phyloP scores from a whole-genome alignment of 53 echinoderm and acorn worm genomes.

The Paracentrotus lividus region DNA sequence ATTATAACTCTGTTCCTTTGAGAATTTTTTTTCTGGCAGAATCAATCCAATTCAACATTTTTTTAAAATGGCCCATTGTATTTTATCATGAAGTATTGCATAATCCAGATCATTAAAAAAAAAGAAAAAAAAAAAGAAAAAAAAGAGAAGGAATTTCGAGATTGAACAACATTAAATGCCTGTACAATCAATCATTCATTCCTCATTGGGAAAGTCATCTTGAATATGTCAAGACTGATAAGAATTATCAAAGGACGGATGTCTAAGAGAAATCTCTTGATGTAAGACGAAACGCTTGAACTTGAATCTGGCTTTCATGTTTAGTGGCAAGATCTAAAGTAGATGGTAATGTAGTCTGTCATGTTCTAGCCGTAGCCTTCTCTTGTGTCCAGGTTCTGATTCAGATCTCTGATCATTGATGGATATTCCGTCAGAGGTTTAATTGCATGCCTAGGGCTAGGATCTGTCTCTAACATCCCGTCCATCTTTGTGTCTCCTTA shows the following conservation, averaged over 20 bases:
- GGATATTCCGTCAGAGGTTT: slow-evolving; percentile 51
- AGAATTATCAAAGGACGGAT: background rate
- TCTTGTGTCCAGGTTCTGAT: slow-evolving; percentile 15
- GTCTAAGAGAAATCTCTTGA: background rate
- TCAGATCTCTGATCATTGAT: slow-evolving; percentile 55
- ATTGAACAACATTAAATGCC: slow-evolving; percentile 14
- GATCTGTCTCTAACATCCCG: slow-evolving; percentile 34
- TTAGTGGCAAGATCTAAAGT: background rate
- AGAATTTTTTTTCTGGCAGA: too few species aligned
- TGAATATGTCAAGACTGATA: background rate
- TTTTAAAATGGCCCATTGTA: too few species aligned
- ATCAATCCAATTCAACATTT: too few species aligned
- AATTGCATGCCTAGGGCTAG: slow-evolving; percentile 56
- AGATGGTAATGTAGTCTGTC: slow-evolving; percentile 54
- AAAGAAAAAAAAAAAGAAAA: too few species aligned
- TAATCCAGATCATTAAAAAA: too few species aligned
- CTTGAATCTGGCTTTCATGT: slow-evolving; percentile 32
- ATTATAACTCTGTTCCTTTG: too few species aligned
- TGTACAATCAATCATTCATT: background rate
- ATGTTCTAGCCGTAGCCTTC: slow-evolving; percentile 16
- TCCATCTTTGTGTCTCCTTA: slow-evolving; percentile 8
- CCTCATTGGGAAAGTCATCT: background rate
- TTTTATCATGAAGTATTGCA: too few species aligned
- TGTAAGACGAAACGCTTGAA: slow-evolving; percentile 16
- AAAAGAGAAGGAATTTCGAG: too few species aligned